Percentiles rank a stretch among this genome's conserved stretches.
phyloP scores from a whole-genome alignment of 2,888 invertebrate species.

The Lochmaea crataegi region DNA sequence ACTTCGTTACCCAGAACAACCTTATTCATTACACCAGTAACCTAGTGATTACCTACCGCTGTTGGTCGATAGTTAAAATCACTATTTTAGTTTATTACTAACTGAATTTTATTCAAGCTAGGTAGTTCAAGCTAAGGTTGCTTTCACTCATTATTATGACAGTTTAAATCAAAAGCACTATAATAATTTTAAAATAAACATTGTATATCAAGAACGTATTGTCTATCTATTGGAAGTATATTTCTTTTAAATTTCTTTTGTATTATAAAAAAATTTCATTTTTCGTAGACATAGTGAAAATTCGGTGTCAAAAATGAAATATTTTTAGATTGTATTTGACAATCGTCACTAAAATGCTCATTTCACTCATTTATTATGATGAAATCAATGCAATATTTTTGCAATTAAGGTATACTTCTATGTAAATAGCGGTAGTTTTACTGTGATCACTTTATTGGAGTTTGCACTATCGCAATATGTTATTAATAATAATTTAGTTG shows the following conservation, averaged over 20 bases:
- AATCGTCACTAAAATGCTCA: slow-evolving; percentile 55
- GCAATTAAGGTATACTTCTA: slow-evolving; percentile 45
- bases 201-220: too few relatives aligned
- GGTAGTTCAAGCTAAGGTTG: too few relatives aligned
- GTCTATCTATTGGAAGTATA: background rate
- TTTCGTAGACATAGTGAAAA: background rate
- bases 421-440: slow-evolving; percentile 56
- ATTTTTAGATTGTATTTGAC: slow-evolving; percentile 23
- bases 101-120: too few relatives aligned
- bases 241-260: background rate
- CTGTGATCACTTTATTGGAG: slow-evolving; percentile 61
- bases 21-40: too few relatives aligned
- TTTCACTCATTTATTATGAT: slow-evolving; percentile 54
- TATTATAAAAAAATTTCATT: too few relatives aligned
- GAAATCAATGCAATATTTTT: slow-evolving; percentile 51
- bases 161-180: too few relatives aligned
- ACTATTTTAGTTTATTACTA: too few relatives aligned
- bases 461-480: slow-evolving; percentile 55
- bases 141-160: too few relatives aligned
- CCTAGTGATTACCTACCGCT: too few relatives aligned
- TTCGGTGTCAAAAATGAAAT: background rate
- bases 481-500: slow-evolving; percentile 50
- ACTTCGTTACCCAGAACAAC: too few relatives aligned
- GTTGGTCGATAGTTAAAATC: too few relatives aligned
- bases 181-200: too few relatives aligned